Evolutionary conservation across 2,797 vertebrate species (phyloP), one percentile per base, ranked within the genome.

Genomic region (Enteromius fasciolatus): DNA sequence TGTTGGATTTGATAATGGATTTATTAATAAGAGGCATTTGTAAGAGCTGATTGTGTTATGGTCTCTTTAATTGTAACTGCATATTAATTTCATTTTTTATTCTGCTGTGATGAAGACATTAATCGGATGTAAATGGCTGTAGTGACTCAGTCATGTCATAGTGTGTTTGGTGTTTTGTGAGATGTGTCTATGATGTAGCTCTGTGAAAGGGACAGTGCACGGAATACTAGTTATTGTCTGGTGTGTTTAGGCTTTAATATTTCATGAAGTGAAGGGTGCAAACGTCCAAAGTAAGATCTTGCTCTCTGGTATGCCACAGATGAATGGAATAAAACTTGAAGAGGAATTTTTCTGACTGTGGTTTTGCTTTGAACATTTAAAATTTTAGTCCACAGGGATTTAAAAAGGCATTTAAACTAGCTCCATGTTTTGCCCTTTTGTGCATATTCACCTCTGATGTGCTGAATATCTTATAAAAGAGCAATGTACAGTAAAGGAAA

Each of bases 1-100:
- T 11, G 44, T 72, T 25, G 12, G 25, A 25, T 28, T 66, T 67
- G 7, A 68, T n/a, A 3, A n/a, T n/a, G 11, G 11, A 20, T 41
- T 44, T 18, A 44, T 54, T 75, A 33, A 3, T 74, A 20, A 72
- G 48, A 54, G 59, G 61, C 8, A 39, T 78, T 23, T 52, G 28
- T 66, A 78, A 52, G 46, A 48, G 31, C 76, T 78, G 20, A 31
- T n/a, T 36, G 6, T 39, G 28, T 52, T 25, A 64, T 77, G 52
- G 50, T 81, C 67, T 50, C 39, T n/a, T 79, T 64, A 78, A 67
- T 54, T 83, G 48, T 61, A 80, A 66, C 81, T 77, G 73, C 78
- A 69, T 41, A 41, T 83, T 67, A 54, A 82, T 72, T 50, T 79
- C 4, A 82, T 78, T 80, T 57, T 81, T 68, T 36, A 25, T 72